Percentiles rank a stretch among this genome's conserved stretches.
Evolutionary conservation across 2,797 vertebrate genomes (phyloP).

Genomic region (Gallinago nigripennis): DNA sequence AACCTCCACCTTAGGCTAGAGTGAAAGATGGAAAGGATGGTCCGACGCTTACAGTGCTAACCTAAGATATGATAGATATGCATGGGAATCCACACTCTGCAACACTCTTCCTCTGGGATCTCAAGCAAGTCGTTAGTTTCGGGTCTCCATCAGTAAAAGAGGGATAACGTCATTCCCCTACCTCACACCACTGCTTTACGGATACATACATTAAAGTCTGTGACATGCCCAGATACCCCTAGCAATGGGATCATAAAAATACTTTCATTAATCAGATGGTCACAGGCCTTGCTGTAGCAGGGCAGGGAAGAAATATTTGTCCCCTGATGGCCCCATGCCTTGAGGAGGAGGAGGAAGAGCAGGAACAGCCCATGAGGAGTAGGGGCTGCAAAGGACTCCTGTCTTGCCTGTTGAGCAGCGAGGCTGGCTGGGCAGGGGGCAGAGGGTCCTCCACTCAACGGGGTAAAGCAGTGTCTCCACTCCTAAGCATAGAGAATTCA

Average conservation of each 20-base stretch:
- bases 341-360: not conserved
- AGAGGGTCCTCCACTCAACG: not conserved
- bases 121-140: conserved; percentile 45
- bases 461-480: not conserved
- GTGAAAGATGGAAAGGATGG: conserved; percentile 16
- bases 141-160: not conserved
- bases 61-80: conserved; percentile 13
- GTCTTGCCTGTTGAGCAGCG: not conserved
- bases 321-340: fast-evolving
- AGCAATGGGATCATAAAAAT: not conserved
- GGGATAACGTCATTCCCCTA: conserved; percentile 40
- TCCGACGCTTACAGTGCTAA: not conserved
- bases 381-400: not conserved
- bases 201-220: not conserved
- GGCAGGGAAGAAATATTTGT: not conserved
- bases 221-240: not conserved
- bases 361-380: not conserved
- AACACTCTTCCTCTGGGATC: conserved; percentile 44
- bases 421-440: not conserved
- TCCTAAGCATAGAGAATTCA: not conserved
- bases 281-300: not conserved
- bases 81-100: not conserved
- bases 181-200: not conserved
- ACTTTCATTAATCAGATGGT: not conserved
- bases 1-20: not conserved